Conservation (phyloP, 2,797 vertebrate species). For the Centropyge bicolor region DNA sequence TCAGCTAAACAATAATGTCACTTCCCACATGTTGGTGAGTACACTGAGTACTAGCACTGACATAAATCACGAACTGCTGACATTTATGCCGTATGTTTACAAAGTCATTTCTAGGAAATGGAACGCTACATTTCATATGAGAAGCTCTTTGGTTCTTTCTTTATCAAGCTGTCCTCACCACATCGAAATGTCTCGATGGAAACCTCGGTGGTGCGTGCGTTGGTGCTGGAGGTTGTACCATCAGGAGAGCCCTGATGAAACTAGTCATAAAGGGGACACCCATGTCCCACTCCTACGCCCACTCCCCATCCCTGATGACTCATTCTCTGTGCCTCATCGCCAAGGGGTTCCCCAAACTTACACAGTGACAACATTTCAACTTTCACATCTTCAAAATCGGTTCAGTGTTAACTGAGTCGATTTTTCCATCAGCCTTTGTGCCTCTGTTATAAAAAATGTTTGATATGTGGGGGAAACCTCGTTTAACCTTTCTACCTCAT, state of each 20-base stretch:
- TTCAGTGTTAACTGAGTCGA: conserved; percentile 52
- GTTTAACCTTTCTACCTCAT: conserved; percentile 50
- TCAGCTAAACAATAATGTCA: conserved; percentile 45
- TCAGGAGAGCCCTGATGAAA: conserved; percentile 84
- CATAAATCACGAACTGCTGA: conserved; percentile 73
- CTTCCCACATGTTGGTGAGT: conserved; percentile 42
- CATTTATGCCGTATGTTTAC: conserved; percentile 73
- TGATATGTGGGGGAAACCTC: conserved; percentile 56
- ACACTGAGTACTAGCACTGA: conserved; percentile 34
- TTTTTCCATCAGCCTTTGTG: conserved; percentile 65
- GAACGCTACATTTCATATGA: conserved; percentile 61
- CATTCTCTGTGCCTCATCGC: conserved; percentile 54
- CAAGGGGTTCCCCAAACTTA: conserved; percentile 82
- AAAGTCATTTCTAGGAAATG: conserved; percentile 75
- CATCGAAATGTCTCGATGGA: conserved; percentile 75
- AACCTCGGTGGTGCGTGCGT: conserved; percentile 65
- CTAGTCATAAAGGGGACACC: conserved; percentile 83
- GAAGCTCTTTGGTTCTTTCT: conserved; percentile 53
- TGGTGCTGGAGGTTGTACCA: conserved; percentile 63
- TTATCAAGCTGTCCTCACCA: conserved; percentile 53
- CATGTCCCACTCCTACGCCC: conserved; percentile 72
- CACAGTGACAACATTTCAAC: conserved; percentile 53
- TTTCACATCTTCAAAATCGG: conserved; percentile 60
- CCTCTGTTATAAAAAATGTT: conserved; percentile 35
- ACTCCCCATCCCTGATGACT: conserved; percentile 71